Evolutionary conservation across 2,797 vertebrate genomes (phyloP), one percentile per base, ranked within the genome.

Genomic region (Myotis vivesi): DNA sequence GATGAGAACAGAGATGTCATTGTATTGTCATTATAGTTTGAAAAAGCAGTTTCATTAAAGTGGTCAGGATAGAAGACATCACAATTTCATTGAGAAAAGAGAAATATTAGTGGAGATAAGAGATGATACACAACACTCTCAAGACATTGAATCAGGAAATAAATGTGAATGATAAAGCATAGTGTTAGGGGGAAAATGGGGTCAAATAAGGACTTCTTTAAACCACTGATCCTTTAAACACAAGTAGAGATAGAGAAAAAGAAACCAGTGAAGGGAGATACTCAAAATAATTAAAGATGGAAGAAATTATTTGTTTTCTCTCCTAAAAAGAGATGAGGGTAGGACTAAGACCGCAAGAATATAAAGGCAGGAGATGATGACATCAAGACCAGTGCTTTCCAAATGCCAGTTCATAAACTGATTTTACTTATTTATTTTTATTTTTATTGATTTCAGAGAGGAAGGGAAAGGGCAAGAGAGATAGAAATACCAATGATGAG

Each of bases 31-130:
- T 49, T 85, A 73, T 1, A 0, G 10, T 82, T 87, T 94, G 77
- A 96, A 94, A 92, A 89, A 33, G 66, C 46, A 87, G 19, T 92
- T 96, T 96, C n/a, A 84, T 96, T 94, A 96, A 81, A 89, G 20
- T 62, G 28, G 44, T 87, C n/a, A 90, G 10, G 36, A 64, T 62
- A 77, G 46, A 95, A 96, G 82, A 94, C 22, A 28, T 75, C 72
- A 57, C 9, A 44, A 92, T 69, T 80, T 59, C 22, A 8, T 1
- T 41, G 72, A 81, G 49, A 92, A 81, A 20, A 62, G 49, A 87
- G 44, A 91, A 95, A 81, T 92, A 91, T 77, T 93, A 82, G 59
- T 89, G 69, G 49, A 88, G 90, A 92, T 90, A 88, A 88, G n/a
- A 87, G 22, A 90, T 90, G 81, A 95, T 89, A 81, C 9, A 92